A percentile compares a stretch with the other conserved stretches of the same genome.
These are phyloP conservation scores for Rousettus leschenaultii DNA, from an alignment of 2,113 vertebrate species.

Conservation along the genomic window DNA sequence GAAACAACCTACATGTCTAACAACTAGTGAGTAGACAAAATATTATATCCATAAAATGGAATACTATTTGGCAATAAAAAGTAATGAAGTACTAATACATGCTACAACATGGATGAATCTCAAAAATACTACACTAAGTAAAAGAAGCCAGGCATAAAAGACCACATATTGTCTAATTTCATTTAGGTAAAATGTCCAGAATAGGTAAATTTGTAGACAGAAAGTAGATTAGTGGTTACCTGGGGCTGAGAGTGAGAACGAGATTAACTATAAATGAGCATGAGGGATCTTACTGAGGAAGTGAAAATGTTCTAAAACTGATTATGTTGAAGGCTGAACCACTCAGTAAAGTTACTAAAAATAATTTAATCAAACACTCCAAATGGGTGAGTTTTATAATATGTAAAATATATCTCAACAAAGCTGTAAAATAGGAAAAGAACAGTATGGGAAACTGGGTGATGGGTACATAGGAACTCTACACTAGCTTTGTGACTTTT, in stretches of 20 bases:
- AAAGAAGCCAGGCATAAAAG: conserved; percentile 36
- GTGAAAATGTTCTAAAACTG: conserved; percentile 9
- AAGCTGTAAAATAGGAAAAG: conserved; percentile 16
- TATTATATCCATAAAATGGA: not conserved
- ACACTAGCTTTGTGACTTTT: conserved; percentile 13
- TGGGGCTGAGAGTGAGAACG: not conserved
- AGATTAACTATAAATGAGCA: not conserved
- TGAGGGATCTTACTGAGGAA: not conserved
- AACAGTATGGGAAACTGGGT: not conserved
- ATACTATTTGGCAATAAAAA: conserved; percentile 44
- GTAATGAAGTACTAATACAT: not conserved
- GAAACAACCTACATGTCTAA: not conserved
- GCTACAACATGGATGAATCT: not conserved
- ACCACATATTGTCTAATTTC: conserved; percentile 1
- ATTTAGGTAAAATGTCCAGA: conserved; percentile 35
- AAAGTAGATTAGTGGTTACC: not conserved
- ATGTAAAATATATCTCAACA: conserved; percentile 12
- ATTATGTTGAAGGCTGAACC: not conserved
- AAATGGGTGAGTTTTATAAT: conserved; percentile 11
- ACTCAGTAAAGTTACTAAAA: conserved; percentile 26
- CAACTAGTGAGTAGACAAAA: not conserved
- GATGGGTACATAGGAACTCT: not conserved
- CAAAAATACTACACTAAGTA: conserved; percentile 23
- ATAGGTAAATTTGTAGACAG: conserved; percentile 19
- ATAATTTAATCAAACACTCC: conserved; percentile 18